These are phyloP conservation scores for Drosophila jambulina DNA, from an alignment of 1,140 invertebrate species.

Conservation along the genomic window DNA sequence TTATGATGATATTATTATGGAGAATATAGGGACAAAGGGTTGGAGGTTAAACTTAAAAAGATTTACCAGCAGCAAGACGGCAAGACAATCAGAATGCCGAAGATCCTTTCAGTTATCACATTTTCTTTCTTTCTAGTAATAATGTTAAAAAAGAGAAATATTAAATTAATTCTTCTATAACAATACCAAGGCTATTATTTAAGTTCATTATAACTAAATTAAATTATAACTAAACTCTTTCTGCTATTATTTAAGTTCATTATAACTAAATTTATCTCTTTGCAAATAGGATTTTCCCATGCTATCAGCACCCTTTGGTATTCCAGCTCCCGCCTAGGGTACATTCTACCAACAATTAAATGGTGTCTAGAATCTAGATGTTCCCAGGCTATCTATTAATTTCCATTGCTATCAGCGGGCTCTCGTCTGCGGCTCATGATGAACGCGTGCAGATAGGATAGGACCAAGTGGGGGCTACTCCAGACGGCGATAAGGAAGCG, in stretches of 20 bases:
- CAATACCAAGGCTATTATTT: too few species aligned
- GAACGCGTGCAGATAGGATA: conserved; percentile 13
- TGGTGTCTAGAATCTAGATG: conserved; percentile 32
- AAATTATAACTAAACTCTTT: too few species aligned
- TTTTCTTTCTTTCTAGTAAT: not conserved
- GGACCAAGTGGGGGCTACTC: conserved; percentile 17
- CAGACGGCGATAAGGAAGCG: conserved; percentile 15
- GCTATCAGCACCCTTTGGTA: not conserved
- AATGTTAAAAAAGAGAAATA: not conserved
- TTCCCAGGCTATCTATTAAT: conserved; percentile 22
- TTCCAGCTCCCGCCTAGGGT: not conserved
- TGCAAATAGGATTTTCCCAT: not conserved
- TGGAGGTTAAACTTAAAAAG: not conserved
- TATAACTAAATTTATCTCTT: not conserved
- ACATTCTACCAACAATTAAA: conserved; percentile 2
- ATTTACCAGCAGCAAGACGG: not conserved
- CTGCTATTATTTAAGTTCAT: not conserved
- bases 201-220: not conserved
- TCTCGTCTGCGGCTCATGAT: not conserved
- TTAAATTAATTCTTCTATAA: not conserved
- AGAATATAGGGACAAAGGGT: not conserved
- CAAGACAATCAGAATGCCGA: not conserved
- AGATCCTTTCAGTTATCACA: not conserved
- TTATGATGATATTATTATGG: not conserved
- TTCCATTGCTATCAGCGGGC: conserved; percentile 9